These are phyloP conservation scores for Macquaria australasica DNA, from an alignment of 2,113 vertebrate species.

Conservation along the genomic window DNA sequence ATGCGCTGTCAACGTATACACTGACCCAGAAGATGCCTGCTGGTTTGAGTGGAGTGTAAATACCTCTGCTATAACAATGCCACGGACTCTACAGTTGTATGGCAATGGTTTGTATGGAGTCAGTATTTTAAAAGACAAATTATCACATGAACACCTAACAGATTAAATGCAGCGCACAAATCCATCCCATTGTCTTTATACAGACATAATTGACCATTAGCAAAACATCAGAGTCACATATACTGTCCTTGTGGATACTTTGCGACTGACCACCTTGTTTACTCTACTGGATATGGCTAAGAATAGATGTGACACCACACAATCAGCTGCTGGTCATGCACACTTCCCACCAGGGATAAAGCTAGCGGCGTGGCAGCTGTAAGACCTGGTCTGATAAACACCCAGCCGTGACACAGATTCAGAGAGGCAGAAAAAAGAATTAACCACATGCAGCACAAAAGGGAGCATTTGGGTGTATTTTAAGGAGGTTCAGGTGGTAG, in stretches of 20 bases:
- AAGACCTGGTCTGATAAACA: slow-evolving; percentile 32
- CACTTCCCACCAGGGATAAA: slow-evolving; percentile 43
- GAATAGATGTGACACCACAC: slow-evolving; percentile 59
- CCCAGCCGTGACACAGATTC: slow-evolving; percentile 28
- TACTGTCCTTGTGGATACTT: neutral
- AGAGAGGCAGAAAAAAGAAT: slow-evolving; percentile 24
- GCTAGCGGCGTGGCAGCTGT: slow-evolving; percentile 6
- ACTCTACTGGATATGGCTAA: slow-evolving; percentile 33
- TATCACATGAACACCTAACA: neutral
- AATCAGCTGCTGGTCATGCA: slow-evolving; percentile 64
- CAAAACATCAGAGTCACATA: slow-evolving; percentile 15
- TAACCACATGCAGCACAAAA: slow-evolving; percentile 2
- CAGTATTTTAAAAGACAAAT: neutral
- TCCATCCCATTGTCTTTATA: neutral
- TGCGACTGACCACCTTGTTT: slow-evolving; percentile 24
- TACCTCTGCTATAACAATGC: no score
- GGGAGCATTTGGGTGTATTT: neutral
- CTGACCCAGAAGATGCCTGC: slow-evolving; percentile 8
- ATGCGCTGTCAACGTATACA: slow-evolving; percentile 31
- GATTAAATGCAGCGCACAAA: slow-evolving; percentile 13
- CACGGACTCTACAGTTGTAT: neutral
- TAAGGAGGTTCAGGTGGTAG: slow-evolving; percentile 9
- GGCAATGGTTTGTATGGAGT: neutral
- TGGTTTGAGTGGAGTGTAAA: slow-evolving; percentile 8
- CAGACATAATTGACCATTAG: neutral